These are phyloP conservation scores for Wasmannia auropunctata DNA, from an alignment of 1,140 invertebrate genomes.

Conservation along the genomic window DNA sequence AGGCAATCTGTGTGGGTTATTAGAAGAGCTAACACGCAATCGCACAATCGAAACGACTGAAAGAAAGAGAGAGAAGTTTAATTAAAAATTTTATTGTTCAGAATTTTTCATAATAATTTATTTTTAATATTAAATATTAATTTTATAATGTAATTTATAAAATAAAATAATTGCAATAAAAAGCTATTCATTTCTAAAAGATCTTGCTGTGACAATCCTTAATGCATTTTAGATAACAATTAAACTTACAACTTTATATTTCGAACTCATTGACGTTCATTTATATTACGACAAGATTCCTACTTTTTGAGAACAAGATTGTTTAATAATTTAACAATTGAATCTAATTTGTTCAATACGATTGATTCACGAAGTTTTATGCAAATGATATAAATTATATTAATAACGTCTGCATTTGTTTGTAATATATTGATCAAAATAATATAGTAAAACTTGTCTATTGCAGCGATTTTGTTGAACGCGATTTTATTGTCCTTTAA, in stretches of 20 bases:
- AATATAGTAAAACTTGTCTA: not conserved
- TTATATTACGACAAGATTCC: not conserved
- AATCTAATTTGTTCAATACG: not conserved
- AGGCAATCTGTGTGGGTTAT: not conserved
- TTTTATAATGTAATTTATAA: not conserved
- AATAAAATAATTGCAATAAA: not conserved
- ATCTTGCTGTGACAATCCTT: not conserved
- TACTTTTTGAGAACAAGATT: not conserved
- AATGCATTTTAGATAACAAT: not conserved
- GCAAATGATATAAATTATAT: not conserved
- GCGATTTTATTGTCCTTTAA: not conserved
- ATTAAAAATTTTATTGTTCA: not conserved
- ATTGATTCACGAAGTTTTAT: not conserved
- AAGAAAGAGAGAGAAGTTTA: not conserved
- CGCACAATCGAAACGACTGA: not conserved
- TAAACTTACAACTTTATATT: not conserved
- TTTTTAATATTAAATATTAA: not conserved
- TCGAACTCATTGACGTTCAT: not conserved
- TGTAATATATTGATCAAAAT: not conserved
- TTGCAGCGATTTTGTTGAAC: not conserved
- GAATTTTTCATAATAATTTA: not conserved
- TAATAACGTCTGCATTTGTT: not conserved
- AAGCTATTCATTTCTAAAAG: not conserved
- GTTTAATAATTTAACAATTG: not conserved
- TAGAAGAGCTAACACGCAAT: not conserved